These are phyloP conservation scores for Galbula dea DNA, from an alignment of 2,113 vertebrate species.

Conservation along the genomic window DNA sequence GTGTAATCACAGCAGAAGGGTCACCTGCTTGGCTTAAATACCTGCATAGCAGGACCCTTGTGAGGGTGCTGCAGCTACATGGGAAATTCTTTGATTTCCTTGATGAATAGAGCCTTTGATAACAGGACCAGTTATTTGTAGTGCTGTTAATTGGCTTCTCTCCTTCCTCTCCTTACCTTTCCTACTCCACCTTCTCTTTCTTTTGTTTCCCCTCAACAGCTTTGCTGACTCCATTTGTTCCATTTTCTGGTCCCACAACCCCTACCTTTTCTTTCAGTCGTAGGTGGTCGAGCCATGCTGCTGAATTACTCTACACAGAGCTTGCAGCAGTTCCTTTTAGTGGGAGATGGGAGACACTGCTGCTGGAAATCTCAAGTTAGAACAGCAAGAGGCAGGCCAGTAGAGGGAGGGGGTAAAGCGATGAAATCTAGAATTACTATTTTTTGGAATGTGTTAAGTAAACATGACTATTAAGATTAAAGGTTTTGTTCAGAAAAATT, in stretches of 20 bases:
- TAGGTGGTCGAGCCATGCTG: constrained; percentile 57
- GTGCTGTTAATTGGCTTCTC: constrained; percentile 58
- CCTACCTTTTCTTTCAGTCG: constrained; percentile 63
- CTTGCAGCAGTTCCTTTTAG: constrained; percentile 68
- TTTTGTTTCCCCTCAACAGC: not conserved
- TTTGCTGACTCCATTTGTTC: constrained; percentile 26
- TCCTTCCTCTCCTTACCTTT: constrained; percentile 45
- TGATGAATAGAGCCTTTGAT: constrained; percentile 14
- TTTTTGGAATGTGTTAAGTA: constrained; percentile 17
- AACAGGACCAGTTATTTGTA: not conserved
- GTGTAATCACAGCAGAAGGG: constrained; percentile 1
- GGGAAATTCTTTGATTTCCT: not conserved
- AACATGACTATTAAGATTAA: not conserved
- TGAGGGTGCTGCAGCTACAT: not conserved
- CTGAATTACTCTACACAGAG: constrained; percentile 59
- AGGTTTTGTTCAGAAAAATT: not conserved
- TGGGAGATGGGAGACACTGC: constrained; percentile 68
- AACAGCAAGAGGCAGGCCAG: constrained; percentile 47
- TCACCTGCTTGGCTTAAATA: constrained; percentile 44
- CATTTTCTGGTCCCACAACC: constrained; percentile 36
- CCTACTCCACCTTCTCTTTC: not conserved
- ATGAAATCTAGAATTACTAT: constrained; percentile 34
- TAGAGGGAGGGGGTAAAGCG: constrained; percentile 58
- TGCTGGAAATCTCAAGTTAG: constrained; percentile 65
- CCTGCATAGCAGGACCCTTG: not conserved